Percentiles rank a stretch among this genome's conserved stretches.
Evolutionary conservation across 2,888 invertebrate species (phyloP).

Genomic region (Teleiodes luculella): DNA sequence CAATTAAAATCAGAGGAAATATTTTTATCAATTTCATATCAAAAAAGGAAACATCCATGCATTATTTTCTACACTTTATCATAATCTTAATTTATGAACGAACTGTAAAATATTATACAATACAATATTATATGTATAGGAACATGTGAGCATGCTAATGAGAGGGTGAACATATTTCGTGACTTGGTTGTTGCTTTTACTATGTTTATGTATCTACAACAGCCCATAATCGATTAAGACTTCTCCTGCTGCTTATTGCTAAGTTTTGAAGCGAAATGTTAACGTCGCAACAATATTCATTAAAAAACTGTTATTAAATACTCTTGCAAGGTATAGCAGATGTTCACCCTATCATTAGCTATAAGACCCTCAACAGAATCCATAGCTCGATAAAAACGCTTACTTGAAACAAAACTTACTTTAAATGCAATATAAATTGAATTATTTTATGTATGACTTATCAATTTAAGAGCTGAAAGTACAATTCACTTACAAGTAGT

Average conservation of each 20-base stretch:
- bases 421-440: constrained; percentile 42
- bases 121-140: constrained; percentile 60
- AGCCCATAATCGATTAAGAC: too few species aligned
- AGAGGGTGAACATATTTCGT: constrained; percentile 36
- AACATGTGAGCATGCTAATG: constrained; percentile 55
- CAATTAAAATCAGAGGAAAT: constrained; percentile 77
- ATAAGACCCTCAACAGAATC: constrained; percentile 34
- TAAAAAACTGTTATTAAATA: constrained; percentile 16
- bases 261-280: neutral
- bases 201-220: too few species aligned
- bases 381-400: constrained; percentile 37
- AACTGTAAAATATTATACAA: constrained; percentile 52
- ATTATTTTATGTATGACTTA: constrained; percentile 10
- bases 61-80: constrained; percentile 78
- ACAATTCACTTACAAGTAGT: constrained; percentile 12
- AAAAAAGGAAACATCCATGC: constrained; percentile 73
- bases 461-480: constrained; percentile 12
- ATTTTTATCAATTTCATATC: constrained; percentile 74
- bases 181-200: too few species aligned
- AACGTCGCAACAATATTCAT: constrained; percentile 11
- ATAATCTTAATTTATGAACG: constrained; percentile 45
- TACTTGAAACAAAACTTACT: constrained; percentile 34
- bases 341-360: constrained; percentile 46
- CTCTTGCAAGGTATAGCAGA: constrained; percentile 12
- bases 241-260: too few species aligned